Conservation (phyloP, 2,797 vertebrate species). For the Mionectes olivaceus region DNA sequence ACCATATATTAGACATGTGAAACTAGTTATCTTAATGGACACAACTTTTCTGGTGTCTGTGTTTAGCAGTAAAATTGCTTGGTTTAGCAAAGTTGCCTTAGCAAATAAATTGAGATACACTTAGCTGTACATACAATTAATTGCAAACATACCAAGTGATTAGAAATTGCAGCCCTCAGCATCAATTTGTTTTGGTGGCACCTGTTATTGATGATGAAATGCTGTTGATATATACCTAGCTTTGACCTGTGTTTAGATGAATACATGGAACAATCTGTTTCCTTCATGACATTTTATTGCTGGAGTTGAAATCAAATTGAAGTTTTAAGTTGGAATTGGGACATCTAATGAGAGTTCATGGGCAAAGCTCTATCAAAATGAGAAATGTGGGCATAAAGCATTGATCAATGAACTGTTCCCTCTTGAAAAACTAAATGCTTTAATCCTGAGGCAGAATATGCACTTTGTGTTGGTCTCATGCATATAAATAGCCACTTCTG, state of each 20-base stretch:
- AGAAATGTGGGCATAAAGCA: conserved; percentile 47
- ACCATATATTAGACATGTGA: conserved; percentile 1
- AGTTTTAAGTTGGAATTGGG: conserved; percentile 29
- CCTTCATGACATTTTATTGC: background rate
- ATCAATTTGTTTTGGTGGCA: background rate
- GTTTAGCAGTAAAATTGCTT: background rate
- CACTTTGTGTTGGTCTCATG: conserved; percentile 60
- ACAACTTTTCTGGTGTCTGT: background rate
- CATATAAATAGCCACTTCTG: conserved; percentile 59
- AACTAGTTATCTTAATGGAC: conserved; percentile 3
- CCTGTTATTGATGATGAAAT: background rate
- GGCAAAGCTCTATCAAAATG: conserved; percentile 52
- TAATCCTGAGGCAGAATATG: conserved; percentile 72
- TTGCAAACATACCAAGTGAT: background rate
- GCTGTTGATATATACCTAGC: background rate
- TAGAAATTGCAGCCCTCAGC: background rate
- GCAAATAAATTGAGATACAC: background rate
- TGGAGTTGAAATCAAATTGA: conserved; percentile 33
- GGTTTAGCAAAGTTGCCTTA: background rate
- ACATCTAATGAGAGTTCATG: conserved; percentile 48
- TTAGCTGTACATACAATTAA: conserved; percentile 9
- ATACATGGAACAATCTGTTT: conserved; percentile 2
- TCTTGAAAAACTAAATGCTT: conserved; percentile 66
- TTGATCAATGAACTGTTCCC: conserved; percentile 46
- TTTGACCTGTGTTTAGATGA: background rate